Conservation (phyloP, 2,113 vertebrate genomes). For the Pica pica region DNA sequence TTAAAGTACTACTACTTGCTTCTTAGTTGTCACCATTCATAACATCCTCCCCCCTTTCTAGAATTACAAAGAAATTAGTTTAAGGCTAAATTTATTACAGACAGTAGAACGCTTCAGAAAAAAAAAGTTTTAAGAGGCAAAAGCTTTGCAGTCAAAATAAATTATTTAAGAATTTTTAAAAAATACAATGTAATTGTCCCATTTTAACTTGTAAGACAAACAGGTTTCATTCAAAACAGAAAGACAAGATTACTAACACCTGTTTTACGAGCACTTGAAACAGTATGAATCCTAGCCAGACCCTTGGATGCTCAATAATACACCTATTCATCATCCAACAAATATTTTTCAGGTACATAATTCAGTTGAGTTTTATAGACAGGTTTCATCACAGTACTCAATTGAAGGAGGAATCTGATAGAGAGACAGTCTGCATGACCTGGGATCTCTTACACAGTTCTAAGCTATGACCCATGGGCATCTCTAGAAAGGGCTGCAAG, state of each 20-base stretch:
- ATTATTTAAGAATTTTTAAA: neutral
- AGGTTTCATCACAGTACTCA: neutral
- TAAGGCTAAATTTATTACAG: neutral
- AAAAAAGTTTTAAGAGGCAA: neutral
- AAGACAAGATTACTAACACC: neutral
- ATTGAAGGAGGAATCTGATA: neutral
- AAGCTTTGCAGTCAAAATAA: neutral
- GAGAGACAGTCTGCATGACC: neutral
- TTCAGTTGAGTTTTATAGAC: neutral
- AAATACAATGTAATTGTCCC: neutral
- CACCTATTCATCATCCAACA: neutral
- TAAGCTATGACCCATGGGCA: neutral
- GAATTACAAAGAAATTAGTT: neutral
- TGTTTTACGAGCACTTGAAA: neutral
- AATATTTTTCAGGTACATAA: neutral
- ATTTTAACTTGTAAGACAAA: neutral
- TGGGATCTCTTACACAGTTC: neutral
- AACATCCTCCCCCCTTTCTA: neutral
- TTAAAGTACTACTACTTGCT: neutral
- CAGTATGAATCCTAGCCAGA: neutral
- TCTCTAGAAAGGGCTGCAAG: neutral
- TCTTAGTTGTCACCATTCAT: neutral
- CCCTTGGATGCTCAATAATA: neutral
- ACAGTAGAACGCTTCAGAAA: neutral
- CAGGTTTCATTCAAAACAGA: neutral